Evolutionary conservation across 1,140 invertebrate genomes (phyloP).

Genomic region (Cataglyphis hispanica): DNA sequence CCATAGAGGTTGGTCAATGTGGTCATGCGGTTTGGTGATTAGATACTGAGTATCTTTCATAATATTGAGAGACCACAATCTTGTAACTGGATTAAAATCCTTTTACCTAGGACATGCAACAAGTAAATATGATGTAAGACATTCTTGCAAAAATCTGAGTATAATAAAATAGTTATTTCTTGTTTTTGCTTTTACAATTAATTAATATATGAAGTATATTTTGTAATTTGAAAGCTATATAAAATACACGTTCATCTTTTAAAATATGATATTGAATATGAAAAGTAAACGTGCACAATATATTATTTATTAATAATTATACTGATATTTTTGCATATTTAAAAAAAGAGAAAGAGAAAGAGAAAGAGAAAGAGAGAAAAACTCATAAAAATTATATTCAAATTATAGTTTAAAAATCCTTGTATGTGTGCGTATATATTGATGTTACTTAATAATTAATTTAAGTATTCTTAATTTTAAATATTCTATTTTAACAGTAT

Average conservation of each 20-base stretch:
- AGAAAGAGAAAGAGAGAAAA: not conserved
- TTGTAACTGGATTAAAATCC: conserved; percentile 47
- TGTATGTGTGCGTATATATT: not conserved
- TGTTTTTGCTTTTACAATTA: not conserved
- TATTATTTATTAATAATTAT: not conserved
- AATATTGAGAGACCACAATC: conserved; percentile 69
- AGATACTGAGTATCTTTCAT: conserved; percentile 76
- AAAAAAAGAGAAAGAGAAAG: not conserved
- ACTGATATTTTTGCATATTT: not conserved
- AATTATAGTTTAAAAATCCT: not conserved
- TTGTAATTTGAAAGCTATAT: not conserved
- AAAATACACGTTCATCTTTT: not conserved
- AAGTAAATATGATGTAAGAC: not conserved
- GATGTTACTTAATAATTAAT: not conserved
- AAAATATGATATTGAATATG: not conserved
- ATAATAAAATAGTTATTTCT: conserved; percentile 3
- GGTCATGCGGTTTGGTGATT: conserved; percentile 80
- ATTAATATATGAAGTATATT: conserved; percentile 21
- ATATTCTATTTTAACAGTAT: not conserved
- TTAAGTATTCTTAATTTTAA: no score
- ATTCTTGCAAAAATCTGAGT: not conserved
- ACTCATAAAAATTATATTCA: not conserved
- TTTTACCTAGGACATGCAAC: conserved; percentile 13
- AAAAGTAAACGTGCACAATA: not conserved
- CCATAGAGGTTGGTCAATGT: conserved; percentile 70